Evolutionary conservation across 2,888 invertebrate genomes (phyloP).

Genomic region (Caenorhabditis panamensis): DNA sequence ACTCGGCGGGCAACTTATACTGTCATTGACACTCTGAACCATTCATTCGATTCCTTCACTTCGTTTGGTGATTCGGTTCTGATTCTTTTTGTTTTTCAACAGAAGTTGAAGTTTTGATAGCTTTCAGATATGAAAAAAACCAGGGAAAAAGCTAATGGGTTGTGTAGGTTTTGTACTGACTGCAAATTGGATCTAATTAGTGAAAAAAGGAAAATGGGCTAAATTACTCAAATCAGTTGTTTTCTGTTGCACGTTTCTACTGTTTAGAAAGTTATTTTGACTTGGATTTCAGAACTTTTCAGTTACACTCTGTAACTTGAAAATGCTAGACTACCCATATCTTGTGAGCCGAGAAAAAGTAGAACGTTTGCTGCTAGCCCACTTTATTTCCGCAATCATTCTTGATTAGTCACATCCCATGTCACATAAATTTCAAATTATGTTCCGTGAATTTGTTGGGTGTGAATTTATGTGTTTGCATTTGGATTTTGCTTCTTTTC

Average conservation of each 20-base stretch:
- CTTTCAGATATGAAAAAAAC: background rate
- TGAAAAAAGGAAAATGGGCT: background rate
- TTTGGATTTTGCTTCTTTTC: constrained; percentile 12
- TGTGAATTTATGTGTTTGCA: constrained; percentile 41
- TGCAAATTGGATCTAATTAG: no score
- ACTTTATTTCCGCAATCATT: constrained; percentile 44
- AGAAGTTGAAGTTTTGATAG: background rate
- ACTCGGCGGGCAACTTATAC: constrained; percentile 49
- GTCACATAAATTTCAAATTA: constrained; percentile 54
- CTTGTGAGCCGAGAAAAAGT: no score
- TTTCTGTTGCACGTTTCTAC: no score
- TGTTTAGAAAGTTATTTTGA: no score
- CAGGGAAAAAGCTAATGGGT: no score
- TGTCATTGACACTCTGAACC: constrained; percentile 54
- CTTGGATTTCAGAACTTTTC: no score
- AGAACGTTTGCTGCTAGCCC: no score
- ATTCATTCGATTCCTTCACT: constrained; percentile 11
- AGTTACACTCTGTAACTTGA: no score
- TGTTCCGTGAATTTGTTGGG: constrained; percentile 44
- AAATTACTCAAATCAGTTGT: no score
- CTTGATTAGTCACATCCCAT: constrained; percentile 30
- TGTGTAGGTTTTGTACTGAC: no score
- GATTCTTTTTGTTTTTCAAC: background rate
- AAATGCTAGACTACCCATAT: no score
- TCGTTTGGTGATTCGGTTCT: background rate